Base-by-base conservation (phyloP, 2,888 invertebrate species). In the Phengaris alcon region DNA sequence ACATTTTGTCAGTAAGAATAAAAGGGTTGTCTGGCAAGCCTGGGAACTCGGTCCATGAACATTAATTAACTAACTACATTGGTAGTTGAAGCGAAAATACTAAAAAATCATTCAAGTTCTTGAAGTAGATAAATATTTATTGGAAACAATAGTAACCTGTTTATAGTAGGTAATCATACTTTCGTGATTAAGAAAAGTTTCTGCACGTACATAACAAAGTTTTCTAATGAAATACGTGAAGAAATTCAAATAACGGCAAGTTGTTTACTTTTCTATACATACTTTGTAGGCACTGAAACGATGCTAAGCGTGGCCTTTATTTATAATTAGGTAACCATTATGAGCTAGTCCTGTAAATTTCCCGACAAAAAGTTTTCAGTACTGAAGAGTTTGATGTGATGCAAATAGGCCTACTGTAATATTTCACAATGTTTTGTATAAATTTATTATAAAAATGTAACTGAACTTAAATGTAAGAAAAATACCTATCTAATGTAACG, bases 221-320 rank as follows among this genome's bases (percentile, higher is more conserved):
- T 72, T 72, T 72, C 52, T 72, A 72, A 72, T 72, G 72, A 72
- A 72, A 52, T 72, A 72, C 72, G 72, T 72, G 72, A 54, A 54
- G 51, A 52, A 35, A 22, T 72, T 72, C 54, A 22, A 52, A 72
- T 52, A 72, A 72, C 69, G 44, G 13, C 68, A 46, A 8, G 46
- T 46, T 69, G 69, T 69, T 69, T 69, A 48, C 48, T 69, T n/a
- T 69, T 69, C 46, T 15, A 44, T 9, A 12, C 52, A 10, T 12
- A 48, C 8, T 0, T 48, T 6, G 64, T 13, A 64, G 64, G 13
- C 44, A 13, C 64, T 64, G 22, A 6, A 64, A 64, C 64, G 44
- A 64, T 64, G 7, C 64, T 64, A 3, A 59, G 4, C 10, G 10
- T 10, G 12, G 12, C 64, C 35, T 64, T 0, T 35, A 64, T 35